Evolutionary conservation across 1,140 invertebrate genomes (phyloP).

Genomic region (Chionoecetes opilio): DNA sequence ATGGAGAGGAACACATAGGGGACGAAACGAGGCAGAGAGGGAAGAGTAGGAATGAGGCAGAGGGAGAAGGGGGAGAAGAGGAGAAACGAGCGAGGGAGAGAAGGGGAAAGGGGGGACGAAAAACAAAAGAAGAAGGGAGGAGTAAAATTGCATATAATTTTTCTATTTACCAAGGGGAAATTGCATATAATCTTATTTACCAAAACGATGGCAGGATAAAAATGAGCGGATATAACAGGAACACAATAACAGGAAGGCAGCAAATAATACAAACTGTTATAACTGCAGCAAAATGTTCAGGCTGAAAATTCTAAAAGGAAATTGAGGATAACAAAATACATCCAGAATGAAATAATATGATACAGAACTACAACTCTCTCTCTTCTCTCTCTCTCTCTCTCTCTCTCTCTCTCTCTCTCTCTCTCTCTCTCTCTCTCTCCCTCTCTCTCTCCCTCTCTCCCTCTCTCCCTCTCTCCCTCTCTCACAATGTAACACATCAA

Average conservation of each 20-base stretch:
- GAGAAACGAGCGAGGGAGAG: background rate
- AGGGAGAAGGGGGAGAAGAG: background rate
- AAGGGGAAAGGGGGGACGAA: background rate
- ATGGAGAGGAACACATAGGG: background rate
- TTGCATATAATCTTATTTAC: background rate
- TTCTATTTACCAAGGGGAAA: background rate
- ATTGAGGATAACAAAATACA: background rate
- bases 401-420: too few relatives aligned
- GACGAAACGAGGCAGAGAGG: conserved; percentile 17
- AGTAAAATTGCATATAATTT: background rate
- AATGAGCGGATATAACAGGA: background rate
- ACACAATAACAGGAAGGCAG: background rate
- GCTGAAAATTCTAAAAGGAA: too few relatives aligned
- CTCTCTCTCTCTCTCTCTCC: too few relatives aligned
- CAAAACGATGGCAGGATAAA: background rate
- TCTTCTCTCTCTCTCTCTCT: too few relatives aligned
- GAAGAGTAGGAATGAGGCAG: background rate
- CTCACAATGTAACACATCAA: too few relatives aligned
- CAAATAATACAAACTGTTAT: background rate
- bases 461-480: too few relatives aligned
- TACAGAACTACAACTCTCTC: too few relatives aligned
- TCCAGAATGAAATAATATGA: background rate
- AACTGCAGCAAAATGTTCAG: background rate
- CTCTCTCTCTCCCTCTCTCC: too few relatives aligned
- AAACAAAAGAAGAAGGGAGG: too few relatives aligned